Conservation (phyloP, 2,797 vertebrate species). For the Adrianichthys oophorus region DNA sequence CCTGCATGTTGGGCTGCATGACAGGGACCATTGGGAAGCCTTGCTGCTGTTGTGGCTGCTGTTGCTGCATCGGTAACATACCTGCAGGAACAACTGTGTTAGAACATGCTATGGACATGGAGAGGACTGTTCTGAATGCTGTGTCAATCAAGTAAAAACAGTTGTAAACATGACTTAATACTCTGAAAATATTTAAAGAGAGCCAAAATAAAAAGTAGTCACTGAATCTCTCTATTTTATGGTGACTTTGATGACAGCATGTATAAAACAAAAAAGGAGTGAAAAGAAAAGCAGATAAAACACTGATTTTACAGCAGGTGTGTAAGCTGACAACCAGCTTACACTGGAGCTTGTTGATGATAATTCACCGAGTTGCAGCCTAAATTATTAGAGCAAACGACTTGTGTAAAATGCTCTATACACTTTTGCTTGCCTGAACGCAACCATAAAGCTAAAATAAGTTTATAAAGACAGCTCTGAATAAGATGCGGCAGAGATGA, state of each 20-base stretch:
- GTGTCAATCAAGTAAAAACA: no score
- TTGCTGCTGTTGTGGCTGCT: conserved; percentile 80
- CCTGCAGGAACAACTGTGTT: conserved; percentile 66
- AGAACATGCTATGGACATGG: not conserved
- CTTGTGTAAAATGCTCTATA: conserved; percentile 38
- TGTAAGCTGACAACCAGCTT: conserved; percentile 46
- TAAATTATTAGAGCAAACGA: conserved; percentile 46
- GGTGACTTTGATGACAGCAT: conserved; percentile 48
- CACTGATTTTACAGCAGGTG: conserved; percentile 50
- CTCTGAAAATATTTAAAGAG: no score
- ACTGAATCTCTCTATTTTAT: conserved; percentile 30
- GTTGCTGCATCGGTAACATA: conserved; percentile 92
- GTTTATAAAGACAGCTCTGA: conserved; percentile 1
- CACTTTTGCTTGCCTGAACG: conserved; percentile 43
- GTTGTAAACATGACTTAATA: not conserved
- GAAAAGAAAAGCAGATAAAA: conserved; percentile 23
- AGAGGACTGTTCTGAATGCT: no score
- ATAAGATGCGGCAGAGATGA: no score
- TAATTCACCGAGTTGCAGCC: conserved; percentile 45
- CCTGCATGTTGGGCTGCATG: conserved; percentile 95
- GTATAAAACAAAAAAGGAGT: conserved; percentile 17
- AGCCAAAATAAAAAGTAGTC: no score
- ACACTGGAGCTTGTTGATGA: conserved; percentile 41
- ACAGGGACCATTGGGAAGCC: conserved; percentile 92
- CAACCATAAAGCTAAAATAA: conserved; percentile 42